Conservation (phyloP, 2,113 vertebrate species). For the Heterotilapia buettikoferi region DNA sequence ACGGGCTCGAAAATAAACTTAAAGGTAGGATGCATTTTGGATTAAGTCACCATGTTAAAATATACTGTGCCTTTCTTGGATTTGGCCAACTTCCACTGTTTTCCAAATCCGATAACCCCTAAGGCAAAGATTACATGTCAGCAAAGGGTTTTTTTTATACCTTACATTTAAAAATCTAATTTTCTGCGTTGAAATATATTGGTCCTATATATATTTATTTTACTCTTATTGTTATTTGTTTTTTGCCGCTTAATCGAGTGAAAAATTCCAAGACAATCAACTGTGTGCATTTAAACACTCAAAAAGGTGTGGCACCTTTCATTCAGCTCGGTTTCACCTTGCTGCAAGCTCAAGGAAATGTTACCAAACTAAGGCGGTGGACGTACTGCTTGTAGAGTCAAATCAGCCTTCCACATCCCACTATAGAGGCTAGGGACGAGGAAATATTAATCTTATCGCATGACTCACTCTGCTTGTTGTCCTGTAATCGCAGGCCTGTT, state of each 20-base stretch:
- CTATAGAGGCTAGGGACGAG: not conserved
- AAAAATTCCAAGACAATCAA: not conserved
- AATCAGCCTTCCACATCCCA: not conserved
- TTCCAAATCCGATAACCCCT: not conserved
- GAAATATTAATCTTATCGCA: not conserved
- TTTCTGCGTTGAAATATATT: not conserved
- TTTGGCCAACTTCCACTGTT: not conserved
- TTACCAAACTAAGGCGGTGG: not conserved
- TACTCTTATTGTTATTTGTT: not conserved
- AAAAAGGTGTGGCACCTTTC: conserved; percentile 34
- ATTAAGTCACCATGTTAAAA: not conserved
- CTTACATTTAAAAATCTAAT: not conserved
- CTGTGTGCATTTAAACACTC: not conserved
- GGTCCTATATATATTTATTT: not conserved
- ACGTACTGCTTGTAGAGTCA: not conserved
- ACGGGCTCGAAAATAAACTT: conserved; percentile 37
- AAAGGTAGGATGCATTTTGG: conserved; percentile 21
- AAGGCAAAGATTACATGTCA: not conserved
- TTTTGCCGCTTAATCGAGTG: not conserved
- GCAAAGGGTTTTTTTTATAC: accelerated
- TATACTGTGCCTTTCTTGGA: not conserved
- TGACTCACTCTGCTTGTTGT: not conserved
- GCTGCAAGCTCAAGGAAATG: not conserved
- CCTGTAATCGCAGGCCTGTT: not conserved
- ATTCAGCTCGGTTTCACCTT: not conserved